Conservation (phyloP, 2,113 vertebrate species). For the Pterophyllum scalare region DNA sequence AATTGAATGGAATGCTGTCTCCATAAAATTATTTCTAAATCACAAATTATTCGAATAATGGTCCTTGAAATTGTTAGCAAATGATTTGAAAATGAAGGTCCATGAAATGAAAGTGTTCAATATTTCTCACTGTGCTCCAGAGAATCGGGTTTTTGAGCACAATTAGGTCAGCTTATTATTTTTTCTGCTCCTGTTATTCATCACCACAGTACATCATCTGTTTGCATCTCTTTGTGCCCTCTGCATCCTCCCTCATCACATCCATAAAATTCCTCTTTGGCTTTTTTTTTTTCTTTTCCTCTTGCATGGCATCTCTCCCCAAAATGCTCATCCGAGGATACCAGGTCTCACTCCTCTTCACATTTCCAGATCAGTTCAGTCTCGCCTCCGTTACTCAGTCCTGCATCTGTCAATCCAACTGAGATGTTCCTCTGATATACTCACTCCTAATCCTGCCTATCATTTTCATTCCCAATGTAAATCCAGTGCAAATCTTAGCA, state of each 20-base stretch:
- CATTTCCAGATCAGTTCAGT: not conserved
- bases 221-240: not conserved
- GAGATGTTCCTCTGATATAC: not conserved
- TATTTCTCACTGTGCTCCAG: not conserved
- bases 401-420: not conserved
- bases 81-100: not conserved
- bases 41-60: not conserved
- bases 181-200: not conserved
- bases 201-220: not conserved
- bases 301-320: not conserved
- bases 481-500: slow-evolving; percentile 2
- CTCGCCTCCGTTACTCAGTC: not conserved
- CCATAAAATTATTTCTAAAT: not conserved
- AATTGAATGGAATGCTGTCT: not conserved
- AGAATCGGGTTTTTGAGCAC: not conserved
- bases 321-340: not conserved
- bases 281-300: not conserved
- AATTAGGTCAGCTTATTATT: not conserved
- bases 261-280: not conserved
- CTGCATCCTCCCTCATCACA: not conserved
- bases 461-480: not conserved
- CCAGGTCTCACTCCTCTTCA: not conserved
- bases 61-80: not conserved
- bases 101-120: not conserved
- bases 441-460: not conserved